Conservation (phyloP, 2,888 invertebrate species). For the Melanophora roralis region DNA sequence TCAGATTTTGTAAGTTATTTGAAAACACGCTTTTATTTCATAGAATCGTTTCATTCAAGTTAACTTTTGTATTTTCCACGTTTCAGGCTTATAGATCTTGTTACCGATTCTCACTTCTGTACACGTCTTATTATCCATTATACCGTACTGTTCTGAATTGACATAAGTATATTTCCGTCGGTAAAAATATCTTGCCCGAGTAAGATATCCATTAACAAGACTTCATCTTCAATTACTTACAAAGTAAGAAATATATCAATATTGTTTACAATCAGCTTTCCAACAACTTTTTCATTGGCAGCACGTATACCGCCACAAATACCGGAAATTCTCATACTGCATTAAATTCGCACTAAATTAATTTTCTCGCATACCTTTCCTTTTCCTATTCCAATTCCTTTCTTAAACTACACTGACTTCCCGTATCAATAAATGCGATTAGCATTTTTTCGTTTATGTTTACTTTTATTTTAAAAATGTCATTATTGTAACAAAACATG, state of each 20-base stretch:
- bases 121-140: neutral
- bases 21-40: neutral
- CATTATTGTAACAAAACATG: neutral
- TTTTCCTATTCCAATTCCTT: too few relatives aligned
- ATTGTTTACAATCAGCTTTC: neutral
- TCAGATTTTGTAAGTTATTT: conserved; percentile 1
- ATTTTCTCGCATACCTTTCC: neutral
- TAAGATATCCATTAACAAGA: conserved; percentile 1
- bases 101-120: neutral
- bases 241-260: neutral
- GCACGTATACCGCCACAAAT: neutral
- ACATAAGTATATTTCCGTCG: neutral
- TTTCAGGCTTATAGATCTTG: neutral
- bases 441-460: neutral
- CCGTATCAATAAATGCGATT: neutral
- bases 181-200: neutral
- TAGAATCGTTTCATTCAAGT: neutral
- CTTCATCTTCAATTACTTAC: neutral
- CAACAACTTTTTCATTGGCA: neutral
- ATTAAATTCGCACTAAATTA: neutral
- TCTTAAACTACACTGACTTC: neutral
- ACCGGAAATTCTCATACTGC: conserved; percentile 4
- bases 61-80: neutral
- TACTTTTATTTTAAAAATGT: neutral
- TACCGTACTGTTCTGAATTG: neutral